phyloP scores from a whole-genome alignment of 2,113 vertebrate species.

The Rhinopithecus roxellana region DNA sequence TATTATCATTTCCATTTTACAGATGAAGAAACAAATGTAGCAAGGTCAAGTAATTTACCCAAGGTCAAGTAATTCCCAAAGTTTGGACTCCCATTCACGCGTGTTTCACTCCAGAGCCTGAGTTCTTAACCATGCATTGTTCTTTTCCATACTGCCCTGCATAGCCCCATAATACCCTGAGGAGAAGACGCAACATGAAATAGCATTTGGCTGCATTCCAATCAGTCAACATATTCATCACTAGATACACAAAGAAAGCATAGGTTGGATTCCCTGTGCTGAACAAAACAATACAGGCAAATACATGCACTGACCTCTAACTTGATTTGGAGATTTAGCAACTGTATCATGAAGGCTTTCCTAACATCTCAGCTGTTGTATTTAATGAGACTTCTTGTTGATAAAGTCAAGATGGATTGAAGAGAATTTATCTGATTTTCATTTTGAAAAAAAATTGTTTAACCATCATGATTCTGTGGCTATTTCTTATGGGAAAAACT shows the following conservation, averaged over 20 bases:
- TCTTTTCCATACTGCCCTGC: constrained; percentile 59
- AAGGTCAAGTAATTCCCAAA: constrained; percentile 61
- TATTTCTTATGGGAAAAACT: constrained; percentile 55
- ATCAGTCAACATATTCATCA: constrained; percentile 69
- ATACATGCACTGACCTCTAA: constrained; percentile 57
- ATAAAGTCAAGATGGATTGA: constrained; percentile 46
- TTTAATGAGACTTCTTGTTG: constrained; percentile 34
- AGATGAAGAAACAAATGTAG: constrained; percentile 65
- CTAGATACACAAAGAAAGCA: constrained; percentile 72
- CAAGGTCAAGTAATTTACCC: constrained; percentile 46
- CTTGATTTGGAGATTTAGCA: constrained; percentile 59
- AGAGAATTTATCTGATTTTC: constrained; percentile 32
- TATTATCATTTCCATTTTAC: constrained; percentile 65
- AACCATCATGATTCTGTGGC: constrained; percentile 18
- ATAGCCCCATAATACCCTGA: constrained; percentile 54
- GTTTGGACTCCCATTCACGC: neutral
- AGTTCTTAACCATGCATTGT: constrained; percentile 64
- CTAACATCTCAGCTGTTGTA: constrained; percentile 42
- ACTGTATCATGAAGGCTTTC: constrained; percentile 48
- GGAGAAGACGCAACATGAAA: constrained; percentile 64
- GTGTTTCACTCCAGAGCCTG: constrained; percentile 11
- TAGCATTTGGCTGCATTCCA: constrained; percentile 69
- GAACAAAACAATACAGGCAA: constrained; percentile 68
- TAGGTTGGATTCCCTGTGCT: constrained; percentile 65
- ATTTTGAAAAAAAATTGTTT: constrained; percentile 8